Base-by-base conservation (phyloP, 2,113 vertebrate genomes). In the Silurus meridionalis region DNA sequence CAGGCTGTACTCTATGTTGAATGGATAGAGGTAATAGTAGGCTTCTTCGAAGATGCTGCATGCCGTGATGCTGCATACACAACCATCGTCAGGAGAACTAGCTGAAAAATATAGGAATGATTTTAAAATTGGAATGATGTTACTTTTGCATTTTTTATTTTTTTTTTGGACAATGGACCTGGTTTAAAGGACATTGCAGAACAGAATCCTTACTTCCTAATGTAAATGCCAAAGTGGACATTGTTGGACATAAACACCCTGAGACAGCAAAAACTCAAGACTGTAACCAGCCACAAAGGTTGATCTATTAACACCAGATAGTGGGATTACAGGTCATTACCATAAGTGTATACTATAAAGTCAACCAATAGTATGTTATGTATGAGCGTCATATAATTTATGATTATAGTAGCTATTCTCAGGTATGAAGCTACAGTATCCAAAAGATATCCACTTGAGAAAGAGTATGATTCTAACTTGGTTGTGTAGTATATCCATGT, bases 1-100 rank as follows among this genome's bases (percentile, higher is more conserved):
- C 86, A 99, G 96, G 82, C 97, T 97, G 93, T 98, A 99, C 90
- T 99, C 98, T 0, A 97, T 97, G 92, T 97, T 98, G 90, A 99
- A 98, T 46, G 98, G 97, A 48, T 98, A 97, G 57, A 99, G 90
- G 93, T 97, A 99, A 89, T 95, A 96, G 75, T 94, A 97, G n/a
- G 96, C 96, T 0, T 95, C 93, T 90, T 97, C 92, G 88, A 99
- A 98, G 91, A 96, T 89, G 85, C 91, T 87, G 85, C 97, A 99
- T 53, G 94, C 21, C 0, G 93, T 88, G 6, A 94, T 96, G 82
- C 91, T 91, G 89, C 98, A 99, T 0, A 91, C 72, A 80, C 98
- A 99, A 2, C 60, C 81, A 19, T 75, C 92, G 1, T 58, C 52
- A 37, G 79, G 1, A 83, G 87, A 92, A 86, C 8, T 87, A 0